Evolutionary conservation across 2,797 vertebrate species (phyloP), one percentile per base, ranked within the genome.

Genomic region (Tokudaia tokunoshimensis): DNA sequence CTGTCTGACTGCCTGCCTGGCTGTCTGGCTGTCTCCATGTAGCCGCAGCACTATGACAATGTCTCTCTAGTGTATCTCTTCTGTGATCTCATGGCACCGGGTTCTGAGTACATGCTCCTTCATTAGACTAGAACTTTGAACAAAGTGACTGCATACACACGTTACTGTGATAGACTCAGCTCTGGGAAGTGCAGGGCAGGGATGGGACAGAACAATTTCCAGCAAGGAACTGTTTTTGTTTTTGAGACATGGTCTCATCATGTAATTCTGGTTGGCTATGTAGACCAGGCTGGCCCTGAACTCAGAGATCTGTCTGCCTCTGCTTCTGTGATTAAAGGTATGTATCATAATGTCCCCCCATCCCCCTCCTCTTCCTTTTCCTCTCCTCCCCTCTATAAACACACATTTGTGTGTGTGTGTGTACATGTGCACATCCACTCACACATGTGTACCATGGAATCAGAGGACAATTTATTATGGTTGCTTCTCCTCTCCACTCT

Each of bases 41-140:
- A 26, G 29, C n/a, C 0, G 2, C 44, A 70, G 52, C 34, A 41
- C 81, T 17, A 3, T 1, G 2, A 14, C 6, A 29, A 0, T 67
- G 31, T 41, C 93, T 94, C 93, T 94, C 57, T 24, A n/a, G 34
- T 0, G 34, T 26, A 12, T 72, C 4, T 83, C 52, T 81, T 26
- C 59, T 75, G 47, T 55, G 65, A 22, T 10, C 76, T 76, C 70
- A 74, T 20, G 31, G 70, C 34, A 13, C 15, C 34, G 47, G 70
- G 44, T 14, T 82, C 61, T 47, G 15, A 85, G 50, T n/a, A 29
- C 57, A 78, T 83, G 29, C 41, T 8, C 72, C 59, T 57, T 59
- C 8, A 9, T 75, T 24, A 70, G 70, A 47, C 8, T 41, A 24
- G 65, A 96, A 24, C 22, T 94, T 10, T 41, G 82, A 91, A 88